Conservation (phyloP, 2,888 invertebrate genomes). For the Agrochola lychnidis region DNA sequence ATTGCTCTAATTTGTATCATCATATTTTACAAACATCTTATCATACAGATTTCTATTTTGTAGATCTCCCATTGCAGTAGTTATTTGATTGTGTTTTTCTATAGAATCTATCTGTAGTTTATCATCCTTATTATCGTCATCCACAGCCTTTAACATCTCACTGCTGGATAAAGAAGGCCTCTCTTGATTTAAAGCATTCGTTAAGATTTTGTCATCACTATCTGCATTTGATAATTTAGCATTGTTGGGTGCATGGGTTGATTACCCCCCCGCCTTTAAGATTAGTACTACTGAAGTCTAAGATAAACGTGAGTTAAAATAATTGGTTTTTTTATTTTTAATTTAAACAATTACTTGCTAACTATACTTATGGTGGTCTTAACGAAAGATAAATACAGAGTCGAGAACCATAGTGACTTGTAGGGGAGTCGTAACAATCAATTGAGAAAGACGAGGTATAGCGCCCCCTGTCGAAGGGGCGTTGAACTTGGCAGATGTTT, state of each 20-base stretch:
- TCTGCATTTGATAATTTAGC: neutral
- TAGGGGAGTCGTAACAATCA: conserved; percentile 42
- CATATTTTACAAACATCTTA: neutral
- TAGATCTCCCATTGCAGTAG: neutral
- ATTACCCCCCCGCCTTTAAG: neutral
- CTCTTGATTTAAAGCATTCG: neutral
- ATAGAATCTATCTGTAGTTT: neutral
- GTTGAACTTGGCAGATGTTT: conserved; percentile 58
- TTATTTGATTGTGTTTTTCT: neutral
- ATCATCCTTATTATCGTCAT: neutral
- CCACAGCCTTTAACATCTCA: neutral
- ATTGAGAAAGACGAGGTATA: conserved; percentile 35
- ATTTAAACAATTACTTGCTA: conserved; percentile 33
- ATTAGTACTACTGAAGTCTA: neutral
- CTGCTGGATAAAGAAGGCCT: neutral
- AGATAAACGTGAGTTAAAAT: neutral
- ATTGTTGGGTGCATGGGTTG: no score
- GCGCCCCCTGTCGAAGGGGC: conserved; percentile 43
- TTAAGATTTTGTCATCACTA: neutral
- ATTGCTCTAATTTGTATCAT: conserved; percentile 16
- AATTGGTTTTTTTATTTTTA: conserved; percentile 8
- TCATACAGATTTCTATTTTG: neutral
- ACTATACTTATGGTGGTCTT: conserved; percentile 2
- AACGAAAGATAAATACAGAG: conserved; percentile 47
- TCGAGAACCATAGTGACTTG: conserved; percentile 7